A percentile compares a stretch with the other conserved stretches of the same genome.
Conservation (phyloP, 2,888 invertebrate genomes). For the Cremastinae sp. region DNA sequence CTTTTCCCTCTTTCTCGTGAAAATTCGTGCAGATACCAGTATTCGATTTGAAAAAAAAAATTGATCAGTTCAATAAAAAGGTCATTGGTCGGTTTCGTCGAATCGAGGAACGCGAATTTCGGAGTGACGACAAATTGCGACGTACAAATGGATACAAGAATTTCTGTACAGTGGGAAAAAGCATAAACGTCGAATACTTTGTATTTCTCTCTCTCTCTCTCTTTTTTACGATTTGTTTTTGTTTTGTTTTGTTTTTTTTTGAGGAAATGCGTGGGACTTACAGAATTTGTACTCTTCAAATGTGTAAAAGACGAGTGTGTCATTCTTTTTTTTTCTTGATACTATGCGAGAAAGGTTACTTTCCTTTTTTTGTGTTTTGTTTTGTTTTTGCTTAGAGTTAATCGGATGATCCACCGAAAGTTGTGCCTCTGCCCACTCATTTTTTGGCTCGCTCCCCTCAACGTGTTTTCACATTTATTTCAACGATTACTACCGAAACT, state of each 20-base stretch:
- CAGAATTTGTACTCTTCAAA: slow-evolving; percentile 89
- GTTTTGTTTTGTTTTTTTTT: slow-evolving; percentile 40
- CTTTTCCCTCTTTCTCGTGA: neutral
- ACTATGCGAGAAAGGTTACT: slow-evolving; percentile 61
- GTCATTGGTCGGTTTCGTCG: neutral
- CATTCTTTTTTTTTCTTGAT: slow-evolving; percentile 47
- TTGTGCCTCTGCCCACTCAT: slow-evolving; percentile 55
- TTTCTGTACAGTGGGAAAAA: slow-evolving; percentile 30
- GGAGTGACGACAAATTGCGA: slow-evolving; percentile 5
- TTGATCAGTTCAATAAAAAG: neutral
- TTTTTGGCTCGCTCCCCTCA: too few relatives aligned
- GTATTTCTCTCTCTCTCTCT: slow-evolving; percentile 18
- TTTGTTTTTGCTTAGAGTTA: slow-evolving; percentile 33
- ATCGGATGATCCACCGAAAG: slow-evolving; percentile 19
- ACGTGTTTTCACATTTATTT: too few relatives aligned
- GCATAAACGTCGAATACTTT: slow-evolving; percentile 42
- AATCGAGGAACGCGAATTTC: neutral
- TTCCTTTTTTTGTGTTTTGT: slow-evolving; percentile 44
- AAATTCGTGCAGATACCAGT: slow-evolving; percentile 6
- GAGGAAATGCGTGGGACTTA: slow-evolving; percentile 81
- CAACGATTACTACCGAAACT: too few relatives aligned
- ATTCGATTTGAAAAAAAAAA: neutral
- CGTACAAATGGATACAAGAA: slow-evolving; percentile 32
- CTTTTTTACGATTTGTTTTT: slow-evolving; percentile 28
- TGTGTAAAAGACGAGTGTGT: slow-evolving; percentile 70